Evolutionary conservation across 2,888 invertebrate genomes (phyloP), one percentile per base, ranked within the genome.

Genomic region (Meghimatium bilineatum): DNA sequence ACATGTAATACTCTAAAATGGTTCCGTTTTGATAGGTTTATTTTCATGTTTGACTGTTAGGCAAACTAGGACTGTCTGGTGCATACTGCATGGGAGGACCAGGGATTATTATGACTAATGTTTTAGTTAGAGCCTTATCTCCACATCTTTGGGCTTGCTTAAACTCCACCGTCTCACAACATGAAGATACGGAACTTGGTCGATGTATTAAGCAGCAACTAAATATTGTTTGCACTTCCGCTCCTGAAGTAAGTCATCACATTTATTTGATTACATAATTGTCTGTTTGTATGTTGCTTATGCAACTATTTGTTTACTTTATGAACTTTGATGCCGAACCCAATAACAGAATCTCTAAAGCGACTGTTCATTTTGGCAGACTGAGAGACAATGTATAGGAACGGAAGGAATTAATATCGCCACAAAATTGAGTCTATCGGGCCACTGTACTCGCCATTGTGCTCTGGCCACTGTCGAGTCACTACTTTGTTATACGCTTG

Each of bases 61-160:
- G 82, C 52, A 82, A 76, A 20, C 67, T 82, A 23, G 82, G 82
- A 14, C 38, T 82, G 6, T 38, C 49, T 67, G 75, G 75, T 14
- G 32, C 99, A 94, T 99, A 98, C 94, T 99, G 99, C 93, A 99
- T 99, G 99, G 99, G 99, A 36, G 99, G 99, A 0, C 98, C 99
- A 0, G 99, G 99, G 0, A 97, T 99, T 77, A 95, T 99, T 80
- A 94, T 98, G 87, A 97, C 97, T 88, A 95, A 96, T 86, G 97
- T 96, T 93, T 97, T 98, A 0, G 94, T 99, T 89, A 95, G 92
- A 56, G 95, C 96, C 89, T 74, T 91, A 20, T 96, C 98, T 82
- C 98, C 98, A 0, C 96, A 97, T 93, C 96, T 99, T 87, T 96
- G 96, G 91, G 95, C 96, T 87, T 99, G 99, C 92, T 94, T 99